Base-by-base conservation (phyloP, 2,797 vertebrate species). In the Artibeus jamaicensis region DNA sequence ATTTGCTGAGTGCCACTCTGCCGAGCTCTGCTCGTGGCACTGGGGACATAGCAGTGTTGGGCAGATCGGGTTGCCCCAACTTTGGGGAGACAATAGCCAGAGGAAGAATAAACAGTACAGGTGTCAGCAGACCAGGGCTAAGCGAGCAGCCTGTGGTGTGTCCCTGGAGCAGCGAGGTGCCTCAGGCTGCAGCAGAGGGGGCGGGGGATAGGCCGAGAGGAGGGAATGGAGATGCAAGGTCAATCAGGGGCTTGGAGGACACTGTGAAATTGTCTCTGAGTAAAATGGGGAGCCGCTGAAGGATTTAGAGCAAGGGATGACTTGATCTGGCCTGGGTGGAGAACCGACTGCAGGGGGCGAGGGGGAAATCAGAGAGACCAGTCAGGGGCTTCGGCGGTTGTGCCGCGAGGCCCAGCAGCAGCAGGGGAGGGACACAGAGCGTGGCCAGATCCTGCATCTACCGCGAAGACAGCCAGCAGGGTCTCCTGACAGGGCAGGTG, bases 401-500 rank as follows among this genome's bases (percentile, higher is more conserved):
- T 26, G 26, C n/a, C 34, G 0, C 6, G 19, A 55, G 55, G 29
- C 26, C n/a, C 2, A 9, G 84, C 3, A 11, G 34, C 55, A 10
- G 53, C 0, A 10, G 29, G n/a, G 21, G 12, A 9, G 46, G n/a
- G n/a, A 8, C 2, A 5, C 4, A 48, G 37, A 3, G 5, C 9
- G 8, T 0, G 32, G 81, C 22, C 81, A n/a, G 37, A 34, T n/a
- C 62, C 77, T 19, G 37, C 32, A 1, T 8, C 42, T 0, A 4
- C 0, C 1, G 5, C 0, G 12, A 55, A 53, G 22, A 32, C 10
- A 48, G 34, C 24, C 29, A 32, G 14, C 11, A 10, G 68, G 53
- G 5, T 24, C 19, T 78, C 50, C 9, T 0, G 9, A 26, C 37
- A 32, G 21, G 0, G 6, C 4, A 34, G 37, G 32, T 10, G 2